Conservation (phyloP, 2,888 invertebrate genomes). For the Emesis furor region DNA sequence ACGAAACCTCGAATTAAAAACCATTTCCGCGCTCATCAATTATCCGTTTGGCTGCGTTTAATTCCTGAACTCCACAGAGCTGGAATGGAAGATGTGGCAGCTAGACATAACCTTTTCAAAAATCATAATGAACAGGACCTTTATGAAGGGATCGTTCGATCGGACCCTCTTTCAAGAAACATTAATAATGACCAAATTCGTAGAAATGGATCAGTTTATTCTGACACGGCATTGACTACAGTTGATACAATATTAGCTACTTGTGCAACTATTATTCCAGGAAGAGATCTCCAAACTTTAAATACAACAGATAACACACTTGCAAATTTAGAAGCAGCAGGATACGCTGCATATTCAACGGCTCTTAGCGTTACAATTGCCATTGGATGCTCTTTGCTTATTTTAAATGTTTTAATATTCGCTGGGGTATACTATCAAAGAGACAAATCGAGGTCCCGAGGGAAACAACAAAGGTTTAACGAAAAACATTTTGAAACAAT, state of each 20-base stretch:
- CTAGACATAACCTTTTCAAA: constrained; percentile 97
- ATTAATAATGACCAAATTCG: constrained; percentile 92
- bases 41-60: constrained; percentile 98
- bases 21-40: constrained; percentile 98
- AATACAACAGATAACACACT: constrained; percentile 94
- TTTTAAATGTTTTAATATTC: constrained; percentile 96
- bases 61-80: constrained; percentile 97
- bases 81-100: constrained; percentile 97
- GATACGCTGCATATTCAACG: constrained; percentile 95
- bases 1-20: constrained; percentile 98
- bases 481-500: constrained; percentile 95
- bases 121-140: constrained; percentile 97
- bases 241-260: constrained; percentile 95
- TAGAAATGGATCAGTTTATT: constrained; percentile 89
- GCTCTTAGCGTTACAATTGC: constrained; percentile 96
- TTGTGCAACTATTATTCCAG: constrained; percentile 93
- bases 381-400: constrained; percentile 96
- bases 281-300: constrained; percentile 88
- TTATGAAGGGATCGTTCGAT: constrained; percentile 97
- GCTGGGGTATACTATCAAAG: constrained; percentile 97
- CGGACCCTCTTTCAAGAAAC: constrained; percentile 95
- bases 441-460: constrained; percentile 94
- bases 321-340: constrained; percentile 96
- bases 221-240: constrained; percentile 93
- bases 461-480: constrained; percentile 95